Percentiles rank a stretch among this genome's conserved stretches.
Conservation (phyloP, 92 coral and sea anemone species). For the Epizoanthus rinbou region DNA sequence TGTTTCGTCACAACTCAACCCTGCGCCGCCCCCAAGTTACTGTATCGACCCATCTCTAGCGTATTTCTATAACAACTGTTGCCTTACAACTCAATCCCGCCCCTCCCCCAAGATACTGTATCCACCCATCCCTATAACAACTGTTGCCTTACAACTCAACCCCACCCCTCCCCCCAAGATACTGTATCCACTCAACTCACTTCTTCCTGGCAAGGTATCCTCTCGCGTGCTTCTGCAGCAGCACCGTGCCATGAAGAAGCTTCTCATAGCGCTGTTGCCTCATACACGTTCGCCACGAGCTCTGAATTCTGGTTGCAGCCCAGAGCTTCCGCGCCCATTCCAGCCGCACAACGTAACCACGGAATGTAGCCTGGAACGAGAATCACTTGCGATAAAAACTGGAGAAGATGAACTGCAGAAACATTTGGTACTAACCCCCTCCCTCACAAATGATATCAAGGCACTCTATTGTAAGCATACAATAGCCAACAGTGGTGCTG, state of each 20-base stretch:
- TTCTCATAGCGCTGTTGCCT: slow-evolving; percentile 68
- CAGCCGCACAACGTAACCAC: slow-evolving; percentile 75
- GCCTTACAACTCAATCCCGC: not conserved
- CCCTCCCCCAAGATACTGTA: too few relatives aligned
- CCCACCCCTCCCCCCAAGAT: not conserved
- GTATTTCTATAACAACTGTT: too few relatives aligned
- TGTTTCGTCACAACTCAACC: too few relatives aligned
- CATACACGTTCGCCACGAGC: slow-evolving; percentile 80
- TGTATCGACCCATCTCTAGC: too few relatives aligned
- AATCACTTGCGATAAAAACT: too few relatives aligned
- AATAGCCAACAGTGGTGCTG: too few relatives aligned
- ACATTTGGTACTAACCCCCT: too few relatives aligned
- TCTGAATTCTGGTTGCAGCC: slow-evolving; percentile 88
- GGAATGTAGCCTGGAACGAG: slow-evolving; percentile 60
- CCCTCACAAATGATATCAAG: too few relatives aligned
- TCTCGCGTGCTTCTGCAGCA: slow-evolving; percentile 66
- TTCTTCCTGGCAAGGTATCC: slow-evolving; percentile 76
- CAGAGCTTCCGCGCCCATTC: slow-evolving; percentile 59
- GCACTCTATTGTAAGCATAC: too few relatives aligned
- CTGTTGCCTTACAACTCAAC: too few relatives aligned
- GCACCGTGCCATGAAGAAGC: slow-evolving; percentile 54
- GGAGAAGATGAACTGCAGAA: too few relatives aligned
- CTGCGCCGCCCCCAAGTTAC: not conserved
- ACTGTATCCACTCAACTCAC: slow-evolving; percentile 36
- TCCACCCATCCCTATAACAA: too few relatives aligned